Conservation (phyloP, 2,888 invertebrate genomes). For the Ophion obscuratus region DNA sequence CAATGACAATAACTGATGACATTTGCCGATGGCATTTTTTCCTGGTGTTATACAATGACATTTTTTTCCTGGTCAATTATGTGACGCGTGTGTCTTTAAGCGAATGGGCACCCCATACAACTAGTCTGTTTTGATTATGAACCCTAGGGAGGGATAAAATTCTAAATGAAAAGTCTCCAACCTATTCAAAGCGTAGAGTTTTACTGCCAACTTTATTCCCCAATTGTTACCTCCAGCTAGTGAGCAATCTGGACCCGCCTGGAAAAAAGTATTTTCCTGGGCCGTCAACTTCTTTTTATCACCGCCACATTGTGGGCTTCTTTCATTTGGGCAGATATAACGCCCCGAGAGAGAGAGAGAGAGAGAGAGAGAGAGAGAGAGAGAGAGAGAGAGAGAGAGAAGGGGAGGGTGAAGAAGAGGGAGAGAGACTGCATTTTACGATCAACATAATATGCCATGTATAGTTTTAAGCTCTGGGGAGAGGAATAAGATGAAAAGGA, state of each 20-base stretch:
- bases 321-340: not conserved
- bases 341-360: not conserved
- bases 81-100: not conserved
- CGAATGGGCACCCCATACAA: not conserved
- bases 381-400: not conserved
- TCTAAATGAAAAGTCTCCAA: slow-evolving; percentile 19
- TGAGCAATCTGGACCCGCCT: not conserved
- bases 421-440: slow-evolving; percentile 8
- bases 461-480: slow-evolving; percentile 38
- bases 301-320: not conserved
- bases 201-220: slow-evolving; percentile 4
- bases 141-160: slow-evolving; percentile 6
- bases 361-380: no score
- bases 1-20: slow-evolving; percentile 56
- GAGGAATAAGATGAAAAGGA: slow-evolving; percentile 36
- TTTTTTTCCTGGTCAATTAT: slow-evolving; percentile 16
- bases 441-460: slow-evolving; percentile 34
- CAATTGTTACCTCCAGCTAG: not conserved
- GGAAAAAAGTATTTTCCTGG: slow-evolving; percentile 14
- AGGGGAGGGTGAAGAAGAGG: not conserved
- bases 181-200: not conserved
- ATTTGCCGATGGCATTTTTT: not conserved
- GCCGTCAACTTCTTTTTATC: not conserved
- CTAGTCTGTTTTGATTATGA: not conserved
- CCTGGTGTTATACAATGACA: no score